These are phyloP conservation scores for Dolichoris vasculosae DNA, from an alignment of 1,140 invertebrate genomes.

Conservation along the genomic window DNA sequence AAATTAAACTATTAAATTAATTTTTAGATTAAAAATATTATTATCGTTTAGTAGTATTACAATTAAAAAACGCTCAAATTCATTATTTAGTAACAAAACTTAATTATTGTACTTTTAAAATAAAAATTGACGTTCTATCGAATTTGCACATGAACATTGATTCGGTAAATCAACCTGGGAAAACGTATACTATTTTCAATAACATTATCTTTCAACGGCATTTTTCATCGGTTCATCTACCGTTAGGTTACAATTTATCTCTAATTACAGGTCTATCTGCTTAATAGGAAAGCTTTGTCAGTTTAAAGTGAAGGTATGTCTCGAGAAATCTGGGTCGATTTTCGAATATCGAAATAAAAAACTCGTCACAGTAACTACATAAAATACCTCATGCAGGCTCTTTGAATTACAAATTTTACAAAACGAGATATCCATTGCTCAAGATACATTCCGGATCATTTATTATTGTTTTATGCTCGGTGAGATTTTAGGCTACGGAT, in stretches of 20 bases:
- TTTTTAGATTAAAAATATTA: no score
- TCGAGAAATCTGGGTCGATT: constrained; percentile 54
- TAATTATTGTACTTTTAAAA: not conserved
- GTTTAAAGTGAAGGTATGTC: constrained; percentile 36
- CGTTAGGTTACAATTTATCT: constrained; percentile 34
- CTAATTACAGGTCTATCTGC: constrained; percentile 10
- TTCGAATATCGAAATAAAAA: constrained; percentile 45
- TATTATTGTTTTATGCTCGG: not conserved
- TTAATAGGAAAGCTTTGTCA: constrained; percentile 44
- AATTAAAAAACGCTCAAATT: no score
- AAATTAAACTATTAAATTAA: no score
- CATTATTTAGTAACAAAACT: no score
- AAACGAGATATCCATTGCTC: not conserved
- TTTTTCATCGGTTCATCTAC: not conserved
- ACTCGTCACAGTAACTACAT: not conserved
- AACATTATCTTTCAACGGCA: not conserved
- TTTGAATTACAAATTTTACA: constrained; percentile 35
- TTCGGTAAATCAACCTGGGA: not conserved
- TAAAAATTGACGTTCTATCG: not conserved
- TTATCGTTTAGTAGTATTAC: no score
- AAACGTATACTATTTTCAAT: not conserved
- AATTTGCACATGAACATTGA: not conserved
- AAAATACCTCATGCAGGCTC: constrained; percentile 1
- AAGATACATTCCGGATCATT: not conserved
- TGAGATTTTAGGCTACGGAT: no score